Evolutionary conservation across 2,888 invertebrate genomes (phyloP).

Genomic region (Salticus scenicus): DNA sequence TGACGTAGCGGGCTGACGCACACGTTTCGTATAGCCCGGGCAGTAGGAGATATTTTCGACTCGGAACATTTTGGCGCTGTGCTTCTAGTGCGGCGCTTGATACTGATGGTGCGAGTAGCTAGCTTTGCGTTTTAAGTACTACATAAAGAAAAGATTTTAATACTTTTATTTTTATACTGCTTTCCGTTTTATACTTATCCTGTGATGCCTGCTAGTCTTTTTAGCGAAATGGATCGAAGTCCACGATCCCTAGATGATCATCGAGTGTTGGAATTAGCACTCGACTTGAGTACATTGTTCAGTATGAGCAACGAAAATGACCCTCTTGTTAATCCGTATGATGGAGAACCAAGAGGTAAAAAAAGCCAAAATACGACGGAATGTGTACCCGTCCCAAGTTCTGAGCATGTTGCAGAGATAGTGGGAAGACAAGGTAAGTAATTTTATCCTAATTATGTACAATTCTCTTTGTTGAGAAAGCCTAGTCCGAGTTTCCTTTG

Average conservation of each 20-base stretch:
- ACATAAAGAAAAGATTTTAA: slow-evolving; percentile 42
- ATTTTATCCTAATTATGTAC: not conserved
- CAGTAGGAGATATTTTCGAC: slow-evolving; percentile 57
- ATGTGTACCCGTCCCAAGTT: slow-evolving; percentile 99
- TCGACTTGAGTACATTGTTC: slow-evolving; percentile 89
- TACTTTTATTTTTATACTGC: slow-evolving; percentile 57
- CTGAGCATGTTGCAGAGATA: slow-evolving; percentile 99
- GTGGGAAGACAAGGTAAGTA: slow-evolving; percentile 98
- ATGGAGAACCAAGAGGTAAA: slow-evolving; percentile 78
- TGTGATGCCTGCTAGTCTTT: slow-evolving; percentile 86
- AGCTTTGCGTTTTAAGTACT: slow-evolving; percentile 51
- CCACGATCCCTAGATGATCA: slow-evolving; percentile 83
- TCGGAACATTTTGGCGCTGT: slow-evolving; percentile 59
- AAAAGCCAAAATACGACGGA: slow-evolving; percentile 99
- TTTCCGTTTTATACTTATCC: slow-evolving; percentile 60
- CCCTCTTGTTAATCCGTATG: slow-evolving; percentile 70
- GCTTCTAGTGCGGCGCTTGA: slow-evolving; percentile 40
- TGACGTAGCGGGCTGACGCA: slow-evolving; percentile 63
- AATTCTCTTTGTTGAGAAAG: slow-evolving; percentile 44
- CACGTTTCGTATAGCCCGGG: slow-evolving; percentile 56
- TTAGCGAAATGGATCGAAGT: slow-evolving; percentile 84
- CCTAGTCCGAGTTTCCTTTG: slow-evolving; percentile 44
- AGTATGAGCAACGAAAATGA: slow-evolving; percentile 77
- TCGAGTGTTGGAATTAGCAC: slow-evolving; percentile 89
- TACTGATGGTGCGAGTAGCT: slow-evolving; percentile 63